Conservation (phyloP, 2,113 vertebrate genomes). For the Dendropsophus ebraccatus region DNA sequence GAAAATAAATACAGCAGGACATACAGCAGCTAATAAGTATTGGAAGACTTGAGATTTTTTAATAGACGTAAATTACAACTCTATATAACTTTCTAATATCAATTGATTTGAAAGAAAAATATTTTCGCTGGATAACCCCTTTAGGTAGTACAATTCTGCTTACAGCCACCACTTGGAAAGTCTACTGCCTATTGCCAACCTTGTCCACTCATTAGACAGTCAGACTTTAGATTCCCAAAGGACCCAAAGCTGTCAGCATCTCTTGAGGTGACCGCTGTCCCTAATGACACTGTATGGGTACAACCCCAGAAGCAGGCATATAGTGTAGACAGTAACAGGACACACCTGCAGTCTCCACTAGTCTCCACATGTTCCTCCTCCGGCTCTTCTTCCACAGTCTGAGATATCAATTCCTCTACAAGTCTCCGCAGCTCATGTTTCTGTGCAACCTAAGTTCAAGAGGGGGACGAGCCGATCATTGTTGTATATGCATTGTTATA, state of each 20-base stretch:
- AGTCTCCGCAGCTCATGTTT: slow-evolving; percentile 77
- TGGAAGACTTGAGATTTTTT: no score
- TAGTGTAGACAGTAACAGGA: not conserved
- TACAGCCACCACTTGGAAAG: no score
- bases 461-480: not conserved
- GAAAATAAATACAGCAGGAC: no score
- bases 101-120: no score
- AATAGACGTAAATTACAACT: no score
- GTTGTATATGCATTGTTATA: not conserved
- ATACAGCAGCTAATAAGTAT: no score
- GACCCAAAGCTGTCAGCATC: no score
- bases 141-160: no score
- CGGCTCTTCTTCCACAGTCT: slow-evolving; percentile 39
- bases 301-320: not conserved
- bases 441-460: slow-evolving; percentile 75
- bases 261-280: not conserved
- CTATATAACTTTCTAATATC: no score
- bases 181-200: not conserved
- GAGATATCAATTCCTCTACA: slow-evolving; percentile 73
- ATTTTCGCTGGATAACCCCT: no score
- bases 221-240: not conserved
- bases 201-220: not conserved
- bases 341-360: not conserved
- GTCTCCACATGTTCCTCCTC: not conserved
- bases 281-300: not conserved